A percentile compares a stretch with the other conserved stretches of the same genome.
phyloP scores from a whole-genome alignment of 2,113 vertebrate species.

The Lophochroa leadbeateri region DNA sequence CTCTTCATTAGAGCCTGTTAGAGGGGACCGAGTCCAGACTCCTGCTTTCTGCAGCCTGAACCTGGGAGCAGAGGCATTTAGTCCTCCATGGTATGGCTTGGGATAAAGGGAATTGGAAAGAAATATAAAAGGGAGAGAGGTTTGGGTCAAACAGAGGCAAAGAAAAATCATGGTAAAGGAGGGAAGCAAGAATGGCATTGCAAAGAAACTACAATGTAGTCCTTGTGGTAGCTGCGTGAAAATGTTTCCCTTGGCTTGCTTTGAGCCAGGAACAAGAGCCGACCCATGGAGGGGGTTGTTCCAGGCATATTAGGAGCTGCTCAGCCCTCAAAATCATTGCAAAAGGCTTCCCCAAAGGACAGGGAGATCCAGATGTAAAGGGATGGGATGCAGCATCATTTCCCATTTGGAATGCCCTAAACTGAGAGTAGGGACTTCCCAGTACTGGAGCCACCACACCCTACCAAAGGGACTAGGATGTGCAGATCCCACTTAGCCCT shows the following conservation, averaged over 20 bases:
- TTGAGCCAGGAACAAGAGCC: background rate
- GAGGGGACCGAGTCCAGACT: background rate
- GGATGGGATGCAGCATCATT: background rate
- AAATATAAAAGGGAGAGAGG: background rate
- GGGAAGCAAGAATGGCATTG: background rate
- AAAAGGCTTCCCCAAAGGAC: background rate
- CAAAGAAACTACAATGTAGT: background rate
- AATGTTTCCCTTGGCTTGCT: background rate
- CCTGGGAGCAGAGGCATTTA: background rate
- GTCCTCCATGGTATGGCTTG: background rate
- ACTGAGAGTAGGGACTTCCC: background rate
- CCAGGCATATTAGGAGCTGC: background rate
- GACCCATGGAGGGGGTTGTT: background rate
- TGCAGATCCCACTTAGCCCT: background rate
- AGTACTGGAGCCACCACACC: accelerated
- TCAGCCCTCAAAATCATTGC: background rate
- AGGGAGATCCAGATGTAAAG: background rate
- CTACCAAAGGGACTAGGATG: background rate
- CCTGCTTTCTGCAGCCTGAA: background rate
- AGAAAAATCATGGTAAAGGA: background rate
- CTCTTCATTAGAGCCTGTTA: background rate
- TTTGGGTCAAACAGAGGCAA: background rate
- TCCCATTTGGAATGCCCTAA: background rate
- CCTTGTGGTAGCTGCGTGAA: background rate
- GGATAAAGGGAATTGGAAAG: background rate